Conservation (phyloP, 2,113 vertebrate genomes). For the Sinocyclocheilus rhinocerous region DNA sequence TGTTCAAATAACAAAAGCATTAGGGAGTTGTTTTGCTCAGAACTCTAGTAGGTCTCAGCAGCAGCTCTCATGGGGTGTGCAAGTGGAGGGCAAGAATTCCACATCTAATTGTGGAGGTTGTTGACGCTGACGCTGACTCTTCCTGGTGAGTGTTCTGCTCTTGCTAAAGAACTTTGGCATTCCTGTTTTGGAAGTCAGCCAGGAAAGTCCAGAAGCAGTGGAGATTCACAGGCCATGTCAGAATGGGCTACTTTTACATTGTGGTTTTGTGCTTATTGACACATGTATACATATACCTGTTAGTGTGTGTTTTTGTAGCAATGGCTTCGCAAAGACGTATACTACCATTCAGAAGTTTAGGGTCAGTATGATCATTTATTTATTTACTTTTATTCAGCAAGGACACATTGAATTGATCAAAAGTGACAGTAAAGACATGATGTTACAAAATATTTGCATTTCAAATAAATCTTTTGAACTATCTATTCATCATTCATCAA, state of each 20-base stretch:
- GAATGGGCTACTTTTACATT: neutral
- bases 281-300: too few relatives aligned
- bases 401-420: neutral
- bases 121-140: slow-evolving; percentile 34
- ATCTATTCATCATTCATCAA: too few relatives aligned
- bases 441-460: neutral
- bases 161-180: slow-evolving; percentile 31
- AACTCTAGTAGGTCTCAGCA: neutral
- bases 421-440: neutral
- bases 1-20: neutral
- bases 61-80: neutral
- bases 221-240: neutral
- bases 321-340: too few relatives aligned
- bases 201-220: slow-evolving; percentile 2
- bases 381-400: too few relatives aligned
- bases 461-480: too few relatives aligned
- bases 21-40: slow-evolving; percentile 11
- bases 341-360: too few relatives aligned
- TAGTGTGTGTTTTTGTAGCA: too few relatives aligned
- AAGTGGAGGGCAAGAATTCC: slow-evolving; percentile 32
- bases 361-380: too few relatives aligned
- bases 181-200: slow-evolving; percentile 36
- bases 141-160: slow-evolving; percentile 30
- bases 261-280: neutral
- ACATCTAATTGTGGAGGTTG: slow-evolving; percentile 38